Conservation (phyloP, 2,888 invertebrate genomes). For the Ochropleura leucogaster region DNA sequence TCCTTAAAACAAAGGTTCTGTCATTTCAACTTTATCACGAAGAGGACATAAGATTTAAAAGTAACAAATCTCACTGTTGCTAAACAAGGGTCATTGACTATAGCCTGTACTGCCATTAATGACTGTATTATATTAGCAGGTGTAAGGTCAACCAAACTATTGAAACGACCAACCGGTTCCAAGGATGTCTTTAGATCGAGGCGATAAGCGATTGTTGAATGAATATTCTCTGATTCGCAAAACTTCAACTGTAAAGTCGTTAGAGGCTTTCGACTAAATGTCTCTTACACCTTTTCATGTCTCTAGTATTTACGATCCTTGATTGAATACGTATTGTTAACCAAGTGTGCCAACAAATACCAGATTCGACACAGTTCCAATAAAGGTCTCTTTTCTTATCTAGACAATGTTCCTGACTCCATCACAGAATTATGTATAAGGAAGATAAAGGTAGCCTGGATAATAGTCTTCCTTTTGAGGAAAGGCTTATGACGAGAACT, state of each 20-base stretch:
- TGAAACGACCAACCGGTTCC: conserved; percentile 68
- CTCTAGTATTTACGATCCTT: conserved; percentile 2
- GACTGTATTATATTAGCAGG: conserved; percentile 17
- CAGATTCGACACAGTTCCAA: conserved; percentile 22
- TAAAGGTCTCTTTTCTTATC: conserved; percentile 12
- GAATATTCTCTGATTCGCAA: conserved; percentile 22
- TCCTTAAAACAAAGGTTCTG: conserved; percentile 28
- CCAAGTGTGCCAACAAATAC: conserved; percentile 41
- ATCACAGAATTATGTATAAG: conserved; percentile 5
- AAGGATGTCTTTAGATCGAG: conserved; percentile 70
- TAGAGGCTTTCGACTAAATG: not conserved
- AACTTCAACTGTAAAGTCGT: conserved; percentile 2
- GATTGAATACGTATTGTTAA: conserved; percentile 52
- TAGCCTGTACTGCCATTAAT: conserved; percentile 11
- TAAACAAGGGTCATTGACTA: conserved; percentile 68
- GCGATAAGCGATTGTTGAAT: conserved; percentile 41
- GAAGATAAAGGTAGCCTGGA: conserved; percentile 27
- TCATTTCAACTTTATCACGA: conserved; percentile 35
- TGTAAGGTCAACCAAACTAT: conserved; percentile 65
- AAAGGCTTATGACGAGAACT: conserved; percentile 14
- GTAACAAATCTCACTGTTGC: conserved; percentile 48
- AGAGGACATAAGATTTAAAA: conserved; percentile 7
- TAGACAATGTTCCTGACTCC: conserved; percentile 12
- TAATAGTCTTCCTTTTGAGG: conserved; percentile 10
- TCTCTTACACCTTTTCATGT: conserved; percentile 10